Percentiles rank a stretch among this genome's conserved stretches.
Evolutionary conservation across 2,888 invertebrate genomes (phyloP).

Genomic region (Dusona sp.): DNA sequence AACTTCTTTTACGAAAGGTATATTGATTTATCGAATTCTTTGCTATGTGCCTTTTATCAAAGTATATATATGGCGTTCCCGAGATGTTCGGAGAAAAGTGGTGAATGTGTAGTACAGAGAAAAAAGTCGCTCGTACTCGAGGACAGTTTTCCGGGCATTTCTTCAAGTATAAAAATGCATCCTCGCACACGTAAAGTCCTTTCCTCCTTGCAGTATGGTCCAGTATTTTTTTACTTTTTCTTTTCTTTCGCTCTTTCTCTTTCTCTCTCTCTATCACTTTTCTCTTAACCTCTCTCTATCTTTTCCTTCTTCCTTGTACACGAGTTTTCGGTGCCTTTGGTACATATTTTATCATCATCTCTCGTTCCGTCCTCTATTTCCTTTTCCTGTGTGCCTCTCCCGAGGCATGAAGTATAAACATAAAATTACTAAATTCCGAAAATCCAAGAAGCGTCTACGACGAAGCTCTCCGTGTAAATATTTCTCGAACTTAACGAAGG

Average conservation of each 20-base stretch:
- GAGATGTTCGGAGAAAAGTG: conserved; percentile 3
- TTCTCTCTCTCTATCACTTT: not conserved
- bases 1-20: conserved; percentile 33
- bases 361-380: not conserved
- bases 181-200: not conserved
- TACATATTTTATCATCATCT: conserved; percentile 25
- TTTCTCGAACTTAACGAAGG: conserved; percentile 21
- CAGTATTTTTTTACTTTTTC: conserved; percentile 20
- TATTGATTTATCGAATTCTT: conserved; percentile 39
- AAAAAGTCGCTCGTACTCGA: conserved; percentile 24
- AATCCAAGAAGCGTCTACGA: not conserved
- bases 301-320: conserved; percentile 10
- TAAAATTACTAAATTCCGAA: conserved; percentile 29
- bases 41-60: not conserved
- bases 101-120: conserved; percentile 1
- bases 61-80: not conserved
- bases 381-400: not conserved
- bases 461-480: conserved; percentile 12
- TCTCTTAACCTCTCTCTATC: not conserved
- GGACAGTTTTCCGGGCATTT: conserved; percentile 27
- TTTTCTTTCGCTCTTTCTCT: not conserved
- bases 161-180: conserved; percentile 27
- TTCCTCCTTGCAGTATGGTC: conserved; percentile 19
- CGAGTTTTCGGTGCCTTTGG: not conserved
- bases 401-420: not conserved